Conservation (phyloP, 2,113 vertebrate genomes). For the Lophius piscatorius region DNA sequence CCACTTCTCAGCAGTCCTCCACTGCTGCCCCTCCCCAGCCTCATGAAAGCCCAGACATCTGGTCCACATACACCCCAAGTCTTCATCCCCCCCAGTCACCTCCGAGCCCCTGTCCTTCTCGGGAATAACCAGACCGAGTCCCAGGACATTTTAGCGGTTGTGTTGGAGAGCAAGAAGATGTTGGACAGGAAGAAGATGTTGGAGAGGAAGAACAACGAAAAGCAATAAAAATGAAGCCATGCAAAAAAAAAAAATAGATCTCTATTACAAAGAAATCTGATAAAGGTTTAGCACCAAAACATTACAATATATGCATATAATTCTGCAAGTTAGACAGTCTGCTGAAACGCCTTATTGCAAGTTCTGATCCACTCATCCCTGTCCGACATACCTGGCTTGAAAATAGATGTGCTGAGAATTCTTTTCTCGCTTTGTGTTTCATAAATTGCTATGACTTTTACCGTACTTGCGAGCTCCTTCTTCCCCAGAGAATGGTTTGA, state of each 20-base stretch:
- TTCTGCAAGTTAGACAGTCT: no score
- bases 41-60: slow-evolving; percentile 84
- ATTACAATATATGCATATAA: no score
- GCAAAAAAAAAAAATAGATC: neutral
- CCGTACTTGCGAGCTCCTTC: no score
- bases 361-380: no score
- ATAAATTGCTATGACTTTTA: no score
- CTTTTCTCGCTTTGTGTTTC: no score
- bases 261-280: no score
- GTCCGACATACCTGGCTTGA: no score
- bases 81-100: slow-evolving; percentile 62
- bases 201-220: neutral
- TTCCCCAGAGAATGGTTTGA: neutral
- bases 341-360: no score
- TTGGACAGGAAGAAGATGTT: slow-evolving; percentile 7
- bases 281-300: no score
- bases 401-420: no score
- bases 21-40: slow-evolving; percentile 45
- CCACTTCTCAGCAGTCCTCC: slow-evolving; percentile 47
- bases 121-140: slow-evolving; percentile 63
- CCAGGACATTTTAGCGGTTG: slow-evolving; percentile 60
- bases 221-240: slow-evolving; percentile 7
- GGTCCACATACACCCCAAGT: slow-evolving; percentile 84
- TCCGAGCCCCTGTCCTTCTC: slow-evolving; percentile 59
- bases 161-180: slow-evolving; percentile 40